Evolutionary conservation across 2,888 invertebrate species (phyloP).

Genomic region (Diogma glabrata): DNA sequence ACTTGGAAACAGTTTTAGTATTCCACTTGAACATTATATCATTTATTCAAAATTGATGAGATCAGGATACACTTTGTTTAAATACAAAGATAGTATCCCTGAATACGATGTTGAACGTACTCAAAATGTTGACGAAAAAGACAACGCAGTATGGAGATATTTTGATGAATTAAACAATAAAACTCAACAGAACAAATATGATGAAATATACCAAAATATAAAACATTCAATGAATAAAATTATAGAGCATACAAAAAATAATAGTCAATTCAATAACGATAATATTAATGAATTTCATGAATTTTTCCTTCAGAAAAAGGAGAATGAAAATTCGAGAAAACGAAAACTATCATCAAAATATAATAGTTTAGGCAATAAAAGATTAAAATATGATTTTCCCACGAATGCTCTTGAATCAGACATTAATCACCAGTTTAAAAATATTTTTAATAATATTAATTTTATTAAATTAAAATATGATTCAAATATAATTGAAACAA

Average conservation of each 20-base stretch:
- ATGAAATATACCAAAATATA: background rate
- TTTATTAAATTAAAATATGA: constrained; percentile 1
- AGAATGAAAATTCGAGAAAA: constrained; percentile 1
- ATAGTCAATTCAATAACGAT: background rate
- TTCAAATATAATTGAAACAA: background rate
- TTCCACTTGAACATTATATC: background rate
- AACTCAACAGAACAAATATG: background rate
- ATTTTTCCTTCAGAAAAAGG: background rate
- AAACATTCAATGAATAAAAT: background rate
- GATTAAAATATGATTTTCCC: no score
- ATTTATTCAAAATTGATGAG: constrained; percentile 1
- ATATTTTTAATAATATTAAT: background rate
- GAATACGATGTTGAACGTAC: background rate
- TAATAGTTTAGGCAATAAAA: no score
- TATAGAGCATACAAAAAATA: background rate
- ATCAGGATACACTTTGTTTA: background rate
- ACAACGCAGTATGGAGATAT: background rate
- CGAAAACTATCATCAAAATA: no score
- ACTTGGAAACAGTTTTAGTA: background rate
- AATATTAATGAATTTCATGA: background rate
- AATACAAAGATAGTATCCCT: background rate
- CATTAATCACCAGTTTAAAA: background rate
- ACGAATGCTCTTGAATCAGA: no score
- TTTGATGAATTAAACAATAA: constrained; percentile 1
- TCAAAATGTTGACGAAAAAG: background rate